Percentiles rank a stretch among this genome's conserved stretches.
These are phyloP conservation scores for Athalia cordata DNA, from an alignment of 2,888 invertebrate species.

Conservation along the genomic window DNA sequence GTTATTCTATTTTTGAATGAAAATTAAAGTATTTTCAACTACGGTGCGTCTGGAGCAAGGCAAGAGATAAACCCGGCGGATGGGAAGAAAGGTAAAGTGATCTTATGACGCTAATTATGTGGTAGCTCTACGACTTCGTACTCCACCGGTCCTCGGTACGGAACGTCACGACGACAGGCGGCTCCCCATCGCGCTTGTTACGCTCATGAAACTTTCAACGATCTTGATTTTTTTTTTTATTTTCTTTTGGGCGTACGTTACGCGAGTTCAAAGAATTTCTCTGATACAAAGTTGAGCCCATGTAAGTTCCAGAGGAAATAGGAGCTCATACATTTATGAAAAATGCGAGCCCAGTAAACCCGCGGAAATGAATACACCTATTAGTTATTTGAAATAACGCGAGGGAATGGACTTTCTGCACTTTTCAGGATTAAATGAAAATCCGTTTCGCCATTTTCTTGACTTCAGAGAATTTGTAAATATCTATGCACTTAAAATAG, in stretches of 20 bases:
- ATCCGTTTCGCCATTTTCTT: not conserved
- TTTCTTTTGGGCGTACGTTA: not conserved
- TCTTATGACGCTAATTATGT: conserved; percentile 25
- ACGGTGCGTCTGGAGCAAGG: not conserved
- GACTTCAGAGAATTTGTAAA: not conserved
- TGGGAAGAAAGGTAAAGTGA: conserved; percentile 8
- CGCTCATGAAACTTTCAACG: not conserved
- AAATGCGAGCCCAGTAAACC: no score
- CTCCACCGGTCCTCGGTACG: conserved; percentile 28
- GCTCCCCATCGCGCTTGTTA: conserved; percentile 7
- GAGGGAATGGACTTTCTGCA: no score
- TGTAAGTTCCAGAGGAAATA: no score
- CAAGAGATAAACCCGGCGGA: not conserved
- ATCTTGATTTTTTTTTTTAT: conserved; percentile 9
- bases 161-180: conserved; percentile 10
- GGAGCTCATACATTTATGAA: no score
- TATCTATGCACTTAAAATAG: conserved; percentile 3
- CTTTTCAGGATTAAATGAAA: not conserved
- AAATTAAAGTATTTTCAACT: not conserved
- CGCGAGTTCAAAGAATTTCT: not conserved
- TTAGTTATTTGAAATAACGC: no score
- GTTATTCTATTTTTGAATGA: not conserved
- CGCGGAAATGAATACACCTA: no score
- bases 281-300: no score
- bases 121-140: conserved; percentile 26